Percentiles rank a stretch among this genome's conserved stretches.
phyloP scores from a whole-genome alignment of 2,888 invertebrate species.

The Coremacera marginata region DNA sequence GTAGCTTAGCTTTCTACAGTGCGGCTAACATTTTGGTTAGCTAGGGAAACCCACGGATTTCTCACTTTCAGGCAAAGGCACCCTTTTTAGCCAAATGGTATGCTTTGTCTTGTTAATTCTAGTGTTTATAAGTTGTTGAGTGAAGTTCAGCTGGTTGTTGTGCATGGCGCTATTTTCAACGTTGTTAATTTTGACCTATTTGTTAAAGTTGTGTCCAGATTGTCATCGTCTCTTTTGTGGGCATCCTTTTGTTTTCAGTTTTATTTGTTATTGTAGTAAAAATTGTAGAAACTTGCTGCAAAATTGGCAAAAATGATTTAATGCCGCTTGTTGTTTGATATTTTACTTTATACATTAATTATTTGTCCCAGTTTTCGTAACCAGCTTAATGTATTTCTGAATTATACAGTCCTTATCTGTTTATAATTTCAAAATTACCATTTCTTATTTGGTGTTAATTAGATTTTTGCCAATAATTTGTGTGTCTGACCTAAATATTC shows the following conservation, averaged over 20 bases:
- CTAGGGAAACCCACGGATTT: neutral
- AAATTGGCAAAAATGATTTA: constrained; percentile 2
- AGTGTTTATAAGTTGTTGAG: constrained; percentile 4
- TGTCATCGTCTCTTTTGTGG: constrained; percentile 32
- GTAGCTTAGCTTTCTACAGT: neutral
- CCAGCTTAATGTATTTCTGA: no score
- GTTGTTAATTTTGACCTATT: constrained; percentile 41
- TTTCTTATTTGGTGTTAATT: neutral
- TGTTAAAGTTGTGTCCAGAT: constrained; percentile 39
- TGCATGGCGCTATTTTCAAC: neutral
- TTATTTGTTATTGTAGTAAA: neutral
- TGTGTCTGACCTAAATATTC: neutral
- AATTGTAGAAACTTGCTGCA: neutral
- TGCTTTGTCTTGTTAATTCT: neutral
- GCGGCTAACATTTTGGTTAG: no score
- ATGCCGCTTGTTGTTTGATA: neutral
- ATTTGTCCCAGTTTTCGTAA: no score
- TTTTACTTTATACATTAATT: no score
- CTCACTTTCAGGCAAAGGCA: neutral
- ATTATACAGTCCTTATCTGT: no score
- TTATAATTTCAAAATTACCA: neutral
- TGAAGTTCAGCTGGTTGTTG: constrained; percentile 13
- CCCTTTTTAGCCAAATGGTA: neutral
- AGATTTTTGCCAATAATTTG: neutral
- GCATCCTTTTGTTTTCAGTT: constrained; percentile 12